These are phyloP conservation scores for Antennarius maculatus DNA, from an alignment of 2,797 vertebrate genomes.

Conservation along the genomic window DNA sequence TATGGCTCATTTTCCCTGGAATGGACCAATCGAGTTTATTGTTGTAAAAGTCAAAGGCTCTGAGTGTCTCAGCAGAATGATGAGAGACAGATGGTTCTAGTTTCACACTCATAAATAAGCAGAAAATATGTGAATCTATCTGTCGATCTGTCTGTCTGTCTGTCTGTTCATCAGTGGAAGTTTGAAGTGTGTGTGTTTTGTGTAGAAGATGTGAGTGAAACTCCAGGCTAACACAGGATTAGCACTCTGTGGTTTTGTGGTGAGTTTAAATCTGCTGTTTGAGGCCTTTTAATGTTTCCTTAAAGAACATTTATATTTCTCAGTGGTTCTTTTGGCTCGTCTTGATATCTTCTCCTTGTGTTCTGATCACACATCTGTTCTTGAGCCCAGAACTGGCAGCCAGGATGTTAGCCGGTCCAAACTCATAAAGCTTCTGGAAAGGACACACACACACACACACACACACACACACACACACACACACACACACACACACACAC, in stretches of 20 bases:
- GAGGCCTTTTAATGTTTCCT: conserved; percentile 36
- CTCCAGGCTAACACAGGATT: conserved; percentile 7
- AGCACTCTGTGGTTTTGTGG: conserved; percentile 6
- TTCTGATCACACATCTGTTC: conserved; percentile 64
- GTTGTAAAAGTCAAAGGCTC: conserved; percentile 11
- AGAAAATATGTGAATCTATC: background rate
- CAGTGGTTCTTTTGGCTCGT: conserved; percentile 36
- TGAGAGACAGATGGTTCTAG: background rate
- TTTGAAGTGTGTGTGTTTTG: background rate
- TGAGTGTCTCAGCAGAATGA: background rate
- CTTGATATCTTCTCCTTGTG: conserved; percentile 60
- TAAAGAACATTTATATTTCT: conserved; percentile 33
- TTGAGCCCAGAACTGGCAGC: conserved; percentile 64
- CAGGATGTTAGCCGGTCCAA: conserved; percentile 49
- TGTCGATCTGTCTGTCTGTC: no score
- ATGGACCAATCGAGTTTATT: background rate
- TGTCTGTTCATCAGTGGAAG: background rate
- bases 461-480: conserved; percentile 14
- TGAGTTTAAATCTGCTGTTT: conserved; percentile 25
- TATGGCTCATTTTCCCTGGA: no score
- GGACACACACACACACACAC: conserved; percentile 14
- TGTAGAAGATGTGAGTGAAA: conserved; percentile 11
- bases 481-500: conserved; percentile 11
- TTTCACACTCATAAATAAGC: background rate
- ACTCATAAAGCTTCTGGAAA: conserved; percentile 66